Evolutionary conservation across 1,140 invertebrate species (phyloP), one percentile per base, ranked within the genome.

Genomic region (Magallana gigas): DNA sequence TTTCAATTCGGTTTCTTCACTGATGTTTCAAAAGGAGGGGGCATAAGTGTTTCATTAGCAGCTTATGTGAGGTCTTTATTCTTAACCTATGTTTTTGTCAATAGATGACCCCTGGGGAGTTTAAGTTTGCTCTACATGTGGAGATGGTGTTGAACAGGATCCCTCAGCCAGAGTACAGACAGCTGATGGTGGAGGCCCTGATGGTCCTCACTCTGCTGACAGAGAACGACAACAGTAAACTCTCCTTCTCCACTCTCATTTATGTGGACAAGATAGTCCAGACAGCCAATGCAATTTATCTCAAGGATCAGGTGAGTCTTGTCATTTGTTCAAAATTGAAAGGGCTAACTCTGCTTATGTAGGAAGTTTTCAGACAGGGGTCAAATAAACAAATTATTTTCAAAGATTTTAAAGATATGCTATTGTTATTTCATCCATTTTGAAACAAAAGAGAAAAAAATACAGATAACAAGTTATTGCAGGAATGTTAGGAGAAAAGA

Each of bases 71-170:
- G 36, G 36, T 5, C 36, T 36, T 1, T 36, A 36, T 36, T 36
- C 1, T 36, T 36, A 36, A 0, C 1, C 36, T 0, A 48, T 48
- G 36, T 48, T 64, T 64, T 64, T 16, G 18, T 16, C 14, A 82
- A 6, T 85, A 95, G 96, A 99, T 99, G 99, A 99, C 99, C 7
- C 96, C 98, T 0, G 98, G 98, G 58, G 99, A 99, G 95, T 95
- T 99, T 87, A 99, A 99, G 95, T 99, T 99, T 95, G 99, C 99
- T 0, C 94, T 99, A 9, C 98, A 98, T 88, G 98, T 99, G 1
- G 99, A 99, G 95, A 98, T 98, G n/a, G 98, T 99, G 8, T 95
- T 99, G 36, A 99, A 99, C 94, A 97, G 97, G 18, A 99, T 99
- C 91, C 98, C 98, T 0, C 98, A 99, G 94, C 99, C 99, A 9